Evolutionary conservation across 2,888 invertebrate species (phyloP), one percentile per base, ranked within the genome.

Genomic region (Epirrita christyi): DNA sequence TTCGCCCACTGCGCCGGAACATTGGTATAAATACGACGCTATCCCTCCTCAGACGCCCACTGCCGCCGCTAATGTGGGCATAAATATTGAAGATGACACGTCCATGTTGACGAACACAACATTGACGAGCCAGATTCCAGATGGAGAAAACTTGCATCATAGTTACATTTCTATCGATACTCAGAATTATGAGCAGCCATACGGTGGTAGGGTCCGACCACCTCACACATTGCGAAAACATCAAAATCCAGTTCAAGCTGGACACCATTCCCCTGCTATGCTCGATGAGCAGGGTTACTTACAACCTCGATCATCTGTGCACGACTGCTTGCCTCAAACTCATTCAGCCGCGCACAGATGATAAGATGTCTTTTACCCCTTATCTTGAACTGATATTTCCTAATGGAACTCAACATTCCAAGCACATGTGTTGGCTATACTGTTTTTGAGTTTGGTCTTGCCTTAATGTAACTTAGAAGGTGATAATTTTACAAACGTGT

Each of bases 1-100:
- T 40, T 95, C 96, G 49, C 96, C 96, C 48, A 95, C 95, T 65
- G 94, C 94, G 55, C 93, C 94, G 44, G 95, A 95, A 73, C 93
- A 93, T 68, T 96, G 95, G 95, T 95, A 94, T 81, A 95, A 95
- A 86, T 94, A 94, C 70, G 93, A 93, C 58, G 93, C 94, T 15
- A 93, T 94, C 73, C 93, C 94, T 61, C 89, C 92, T 41, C 91
- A 92, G 78, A 88, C 92, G 61, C 88, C 90, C 55, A 93, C 92
- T 66, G 92, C 92, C 65, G 92, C 92, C 59, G 76, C 93, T 67
- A 94, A 85, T 70, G 86, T 84, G 54, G 88, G 85, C 43, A 84
- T 91, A 63, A 93, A 91, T 80, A 75, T 94, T 82, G 88, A 94
- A 88, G 90, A 94, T 85, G 90, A 94, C 86, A 93, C 88, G 75